Evolutionary conservation across 2,113 vertebrate species (phyloP).

Genomic region (Scomber japonicus): DNA sequence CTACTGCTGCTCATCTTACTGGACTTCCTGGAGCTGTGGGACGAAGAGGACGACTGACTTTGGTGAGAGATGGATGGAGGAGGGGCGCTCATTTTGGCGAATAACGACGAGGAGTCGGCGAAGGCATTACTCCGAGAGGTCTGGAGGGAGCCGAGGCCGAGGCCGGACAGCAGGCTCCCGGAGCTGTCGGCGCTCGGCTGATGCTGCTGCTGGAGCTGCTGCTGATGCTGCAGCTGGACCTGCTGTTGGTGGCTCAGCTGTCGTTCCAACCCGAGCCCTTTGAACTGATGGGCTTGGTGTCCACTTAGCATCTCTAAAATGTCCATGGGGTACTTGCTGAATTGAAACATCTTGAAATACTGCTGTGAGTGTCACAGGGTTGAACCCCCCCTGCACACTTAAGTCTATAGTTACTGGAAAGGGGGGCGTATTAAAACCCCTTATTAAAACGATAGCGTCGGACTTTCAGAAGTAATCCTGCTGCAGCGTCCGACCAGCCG

Average conservation of each 20-base stretch:
- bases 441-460: neutral
- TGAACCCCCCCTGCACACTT: conserved; percentile 16
- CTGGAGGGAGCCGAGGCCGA: conserved; percentile 84
- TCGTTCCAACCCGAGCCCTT: conserved; percentile 85
- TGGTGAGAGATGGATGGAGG: conserved; percentile 84
- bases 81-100: conserved; percentile 86
- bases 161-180: conserved; percentile 84
- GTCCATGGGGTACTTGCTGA: conserved; percentile 89
- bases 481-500: neutral
- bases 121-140: conserved; percentile 84
- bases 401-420: conserved; percentile 43
- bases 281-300: conserved; percentile 88
- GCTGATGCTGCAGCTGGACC: conserved; percentile 87
- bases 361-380: conserved; percentile 52
- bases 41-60: conserved; percentile 82
- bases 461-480: conserved; percentile 36
- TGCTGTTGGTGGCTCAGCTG: conserved; percentile 87
- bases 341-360: conserved; percentile 86
- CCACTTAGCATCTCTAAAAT: conserved; percentile 89
- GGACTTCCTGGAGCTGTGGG: conserved; percentile 87
- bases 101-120: conserved; percentile 85
- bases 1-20: conserved; percentile 85
- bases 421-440: conserved; percentile 46
- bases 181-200: conserved; percentile 83
- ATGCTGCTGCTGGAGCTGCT: conserved; percentile 87